phyloP scores from a whole-genome alignment of 2,113 vertebrate genomes.

The Recurvirostra avosetta region DNA sequence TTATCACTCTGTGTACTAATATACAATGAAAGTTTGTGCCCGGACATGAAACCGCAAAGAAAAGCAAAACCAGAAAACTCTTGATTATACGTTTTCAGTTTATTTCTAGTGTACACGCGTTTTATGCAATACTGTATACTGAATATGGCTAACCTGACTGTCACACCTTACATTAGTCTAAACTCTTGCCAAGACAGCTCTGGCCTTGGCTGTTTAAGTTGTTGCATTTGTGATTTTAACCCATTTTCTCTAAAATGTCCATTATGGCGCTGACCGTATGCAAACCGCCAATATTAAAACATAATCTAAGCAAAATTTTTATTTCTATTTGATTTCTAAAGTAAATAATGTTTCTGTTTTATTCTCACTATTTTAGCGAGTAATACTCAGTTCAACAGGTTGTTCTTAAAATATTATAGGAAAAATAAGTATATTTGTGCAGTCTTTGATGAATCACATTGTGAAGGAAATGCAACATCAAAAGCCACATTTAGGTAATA shows the following conservation, averaged over 20 bases:
- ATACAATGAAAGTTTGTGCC: not conserved
- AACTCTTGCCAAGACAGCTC: not conserved
- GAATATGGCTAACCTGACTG: not conserved
- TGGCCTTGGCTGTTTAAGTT: not conserved
- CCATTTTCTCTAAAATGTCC: not conserved
- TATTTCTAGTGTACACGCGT: not conserved
- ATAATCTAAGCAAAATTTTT: not conserved
- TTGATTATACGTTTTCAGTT: not conserved
- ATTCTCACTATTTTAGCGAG: not conserved
- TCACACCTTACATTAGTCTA: not conserved
- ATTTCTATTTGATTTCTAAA: not conserved
- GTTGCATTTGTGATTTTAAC: not conserved
- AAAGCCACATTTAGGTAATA: slow-evolving; percentile 6
- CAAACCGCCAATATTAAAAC: not conserved
- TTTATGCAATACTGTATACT: not conserved
- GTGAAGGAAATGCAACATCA: slow-evolving; percentile 5
- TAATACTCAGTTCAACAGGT: not conserved
- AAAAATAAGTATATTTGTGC: slow-evolving; percentile 2
- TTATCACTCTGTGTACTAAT: not conserved
- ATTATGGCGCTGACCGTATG: not conserved
- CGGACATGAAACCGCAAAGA: not conserved
- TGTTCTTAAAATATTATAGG: not conserved
- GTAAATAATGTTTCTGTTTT: not conserved
- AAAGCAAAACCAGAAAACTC: not conserved
- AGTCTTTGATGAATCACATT: not conserved